A percentile compares a stretch with the other conserved stretches of the same genome.
These are phyloP conservation scores for Brachirus orientalis DNA, from an alignment of 2,113 vertebrate genomes.

Conservation along the genomic window DNA sequence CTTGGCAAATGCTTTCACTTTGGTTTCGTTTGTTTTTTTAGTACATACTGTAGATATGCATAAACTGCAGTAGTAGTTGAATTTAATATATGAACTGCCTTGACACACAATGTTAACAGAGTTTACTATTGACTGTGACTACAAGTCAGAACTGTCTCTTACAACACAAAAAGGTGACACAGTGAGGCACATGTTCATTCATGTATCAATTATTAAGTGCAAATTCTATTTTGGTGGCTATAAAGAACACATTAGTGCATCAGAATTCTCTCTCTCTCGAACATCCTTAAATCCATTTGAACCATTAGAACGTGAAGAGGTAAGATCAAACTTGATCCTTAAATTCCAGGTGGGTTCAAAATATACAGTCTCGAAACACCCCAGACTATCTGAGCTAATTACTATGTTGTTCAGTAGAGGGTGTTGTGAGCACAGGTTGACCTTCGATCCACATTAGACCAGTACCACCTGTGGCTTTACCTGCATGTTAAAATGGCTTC, in stretches of 20 bases:
- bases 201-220: constrained; percentile 44
- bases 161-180: neutral
- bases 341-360: too few relatives aligned
- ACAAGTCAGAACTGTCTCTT: neutral
- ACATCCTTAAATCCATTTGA: too few relatives aligned
- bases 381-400: too few relatives aligned
- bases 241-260: constrained; percentile 12
- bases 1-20: neutral
- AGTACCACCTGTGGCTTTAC: too few relatives aligned
- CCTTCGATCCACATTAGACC: too few relatives aligned
- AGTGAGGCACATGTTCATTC: constrained; percentile 25
- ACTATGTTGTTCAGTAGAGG: too few relatives aligned
- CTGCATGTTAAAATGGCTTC: too few relatives aligned
- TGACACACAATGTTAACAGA: neutral
- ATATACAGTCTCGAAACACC: too few relatives aligned
- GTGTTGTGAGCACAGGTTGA: too few relatives aligned
- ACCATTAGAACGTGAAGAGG: too few relatives aligned
- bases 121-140: too few relatives aligned
- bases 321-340: too few relatives aligned
- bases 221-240: constrained; percentile 34
- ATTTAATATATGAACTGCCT: neutral
- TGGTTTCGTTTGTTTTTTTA: neutral
- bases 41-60: neutral
- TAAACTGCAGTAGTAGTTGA: neutral
- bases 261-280: neutral